A percentile compares a stretch with the other conserved stretches of the same genome.
Conservation (phyloP, 2,113 vertebrate species). For the Heloderma charlesbogerti region DNA sequence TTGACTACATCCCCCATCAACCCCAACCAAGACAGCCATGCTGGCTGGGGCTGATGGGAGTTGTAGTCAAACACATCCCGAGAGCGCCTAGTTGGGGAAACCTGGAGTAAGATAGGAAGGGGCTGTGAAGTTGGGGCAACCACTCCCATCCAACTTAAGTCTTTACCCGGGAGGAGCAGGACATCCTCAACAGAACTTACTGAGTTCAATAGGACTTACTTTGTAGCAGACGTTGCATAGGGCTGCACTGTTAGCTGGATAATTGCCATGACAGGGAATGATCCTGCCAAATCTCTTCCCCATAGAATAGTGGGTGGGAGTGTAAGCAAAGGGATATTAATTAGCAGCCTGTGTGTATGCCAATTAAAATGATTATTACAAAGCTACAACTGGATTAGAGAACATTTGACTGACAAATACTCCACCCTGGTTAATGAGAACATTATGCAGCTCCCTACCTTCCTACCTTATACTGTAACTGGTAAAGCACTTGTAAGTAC, state of each 20-base stretch:
- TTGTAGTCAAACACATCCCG: too few relatives aligned
- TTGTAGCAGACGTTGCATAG: too few relatives aligned
- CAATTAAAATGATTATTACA: not conserved
- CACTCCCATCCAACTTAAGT: not conserved
- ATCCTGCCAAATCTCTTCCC: not conserved
- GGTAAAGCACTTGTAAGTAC: too few relatives aligned
- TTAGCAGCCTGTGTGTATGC: accelerated
- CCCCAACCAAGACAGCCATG: too few relatives aligned
- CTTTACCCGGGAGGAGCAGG: not conserved
- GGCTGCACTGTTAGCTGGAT: not conserved
- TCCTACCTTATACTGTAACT: not conserved
- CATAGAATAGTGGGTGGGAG: too few relatives aligned
- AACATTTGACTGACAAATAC: not conserved
- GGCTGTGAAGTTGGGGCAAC: not conserved
- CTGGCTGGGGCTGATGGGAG: too few relatives aligned
- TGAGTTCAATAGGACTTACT: too few relatives aligned
- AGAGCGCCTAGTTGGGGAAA: too few relatives aligned
- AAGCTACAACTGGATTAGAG: not conserved
- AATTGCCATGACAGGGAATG: not conserved
- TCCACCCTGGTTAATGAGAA: accelerated
- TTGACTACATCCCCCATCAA: too few relatives aligned
- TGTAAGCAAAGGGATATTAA: not conserved
- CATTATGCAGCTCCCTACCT: slow-evolving; percentile 1
- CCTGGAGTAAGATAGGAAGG: too few relatives aligned
- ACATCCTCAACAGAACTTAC: too few relatives aligned